A percentile compares a stretch with the other conserved stretches of the same genome.
Conservation (phyloP, 2,113 vertebrate genomes). For the Chascanopsetta lugubris region DNA sequence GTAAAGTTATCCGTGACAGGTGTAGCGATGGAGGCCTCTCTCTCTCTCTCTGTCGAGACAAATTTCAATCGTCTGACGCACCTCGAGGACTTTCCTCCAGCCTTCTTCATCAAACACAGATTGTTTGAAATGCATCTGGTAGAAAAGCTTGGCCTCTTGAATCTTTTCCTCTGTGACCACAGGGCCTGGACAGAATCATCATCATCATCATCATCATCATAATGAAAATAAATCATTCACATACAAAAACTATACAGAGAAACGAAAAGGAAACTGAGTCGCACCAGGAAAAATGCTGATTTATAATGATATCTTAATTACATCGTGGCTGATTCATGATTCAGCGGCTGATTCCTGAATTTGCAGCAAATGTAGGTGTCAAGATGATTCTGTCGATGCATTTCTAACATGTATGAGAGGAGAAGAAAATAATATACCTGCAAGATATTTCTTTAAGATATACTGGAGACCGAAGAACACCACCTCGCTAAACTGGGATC, state of each 20-base stretch:
- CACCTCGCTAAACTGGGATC: slow-evolving; percentile 74
- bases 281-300: no score
- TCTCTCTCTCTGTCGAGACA: background rate
- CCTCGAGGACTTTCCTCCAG: slow-evolving; percentile 81
- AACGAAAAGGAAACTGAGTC: background rate
- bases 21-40: background rate
- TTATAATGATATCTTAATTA: no score
- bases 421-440: slow-evolving; percentile 57
- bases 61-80: slow-evolving; percentile 17
- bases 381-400: background rate
- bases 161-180: slow-evolving; percentile 83
- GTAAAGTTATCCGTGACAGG: background rate
- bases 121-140: slow-evolving; percentile 81
- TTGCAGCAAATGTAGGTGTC: no score
- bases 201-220: no score
- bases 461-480: slow-evolving; percentile 84
- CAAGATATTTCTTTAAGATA: slow-evolving; percentile 81
- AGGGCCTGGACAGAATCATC: slow-evolving; percentile 59
- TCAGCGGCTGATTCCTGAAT: no score
- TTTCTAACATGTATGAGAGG: background rate
- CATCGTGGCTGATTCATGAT: no score
- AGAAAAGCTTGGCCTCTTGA: slow-evolving; percentile 81
- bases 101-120: slow-evolving; percentile 80
- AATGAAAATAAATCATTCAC: background rate
- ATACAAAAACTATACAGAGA: background rate